Percentiles rank a stretch among this genome's conserved stretches.
These are phyloP conservation scores for Drosophila leonis DNA, from an alignment of 2,888 invertebrate species.

Conservation along the genomic window DNA sequence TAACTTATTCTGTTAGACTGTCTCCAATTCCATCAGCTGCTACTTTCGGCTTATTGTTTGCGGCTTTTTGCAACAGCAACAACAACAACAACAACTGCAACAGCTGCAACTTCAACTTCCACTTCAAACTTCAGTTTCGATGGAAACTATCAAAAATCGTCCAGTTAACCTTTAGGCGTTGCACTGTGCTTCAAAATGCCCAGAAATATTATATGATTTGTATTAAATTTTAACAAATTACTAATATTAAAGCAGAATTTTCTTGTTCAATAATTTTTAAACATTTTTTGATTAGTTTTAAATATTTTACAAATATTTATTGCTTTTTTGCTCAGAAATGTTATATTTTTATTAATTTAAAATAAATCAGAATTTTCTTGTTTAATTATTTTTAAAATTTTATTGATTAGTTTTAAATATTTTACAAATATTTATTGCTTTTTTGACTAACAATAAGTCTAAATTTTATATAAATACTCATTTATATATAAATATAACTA, in stretches of 20 bases:
- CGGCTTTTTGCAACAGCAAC: constrained; percentile 23
- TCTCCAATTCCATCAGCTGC: constrained; percentile 23
- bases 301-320: too few species aligned
- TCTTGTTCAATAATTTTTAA: too few species aligned
- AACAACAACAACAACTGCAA: constrained; percentile 17
- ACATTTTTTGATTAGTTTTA: not conserved
- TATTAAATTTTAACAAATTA: not conserved
- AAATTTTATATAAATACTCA: too few species aligned
- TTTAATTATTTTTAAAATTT: too few species aligned
- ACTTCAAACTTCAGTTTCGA: constrained; percentile 52
- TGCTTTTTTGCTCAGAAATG: too few species aligned
- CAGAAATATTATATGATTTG: not conserved
- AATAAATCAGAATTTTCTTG: too few species aligned
- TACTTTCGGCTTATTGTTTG: constrained; percentile 61
- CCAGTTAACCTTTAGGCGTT: constrained; percentile 40
- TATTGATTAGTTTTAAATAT: not conserved
- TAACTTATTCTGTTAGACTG: constrained; percentile 22
- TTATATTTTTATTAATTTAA: too few species aligned
- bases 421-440: too few species aligned
- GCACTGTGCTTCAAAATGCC: not conserved
- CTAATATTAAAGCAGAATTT: too few species aligned
- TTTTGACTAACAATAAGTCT: too few species aligned
- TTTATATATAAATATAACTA: too few species aligned
- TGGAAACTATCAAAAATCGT: constrained; percentile 51
- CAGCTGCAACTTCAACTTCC: constrained; percentile 37